Evolutionary conservation across 1,140 invertebrate genomes (phyloP).

Genomic region (Drosophila sproati): DNA sequence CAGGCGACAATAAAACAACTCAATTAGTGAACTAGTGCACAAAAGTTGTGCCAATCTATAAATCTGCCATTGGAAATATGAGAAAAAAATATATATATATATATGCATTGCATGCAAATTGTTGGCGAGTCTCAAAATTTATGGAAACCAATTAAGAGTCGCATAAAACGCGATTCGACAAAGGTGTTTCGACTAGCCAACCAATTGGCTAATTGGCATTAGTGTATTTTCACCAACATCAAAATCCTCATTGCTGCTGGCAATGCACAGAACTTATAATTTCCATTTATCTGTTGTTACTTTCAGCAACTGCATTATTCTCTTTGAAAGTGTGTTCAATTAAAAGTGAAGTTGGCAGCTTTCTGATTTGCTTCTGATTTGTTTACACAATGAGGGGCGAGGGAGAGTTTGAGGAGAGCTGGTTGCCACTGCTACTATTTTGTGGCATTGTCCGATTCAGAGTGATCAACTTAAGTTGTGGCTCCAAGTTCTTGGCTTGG

Average conservation of each 20-base stretch:
- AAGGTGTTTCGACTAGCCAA: constrained; percentile 20
- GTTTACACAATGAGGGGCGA: constrained; percentile 17
- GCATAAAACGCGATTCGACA: constrained; percentile 2
- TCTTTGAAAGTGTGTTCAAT: constrained; percentile 22
- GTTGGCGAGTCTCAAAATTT: neutral
- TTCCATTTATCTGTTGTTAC: constrained; percentile 37
- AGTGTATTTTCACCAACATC: constrained; percentile 22
- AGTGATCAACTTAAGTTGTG: constrained; percentile 10
- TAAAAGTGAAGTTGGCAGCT: constrained; percentile 24
- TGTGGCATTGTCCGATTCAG: constrained; percentile 44
- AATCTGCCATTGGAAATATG: constrained; percentile 4
- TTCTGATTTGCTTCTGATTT: constrained; percentile 53
- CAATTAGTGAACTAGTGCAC: constrained; percentile 5
- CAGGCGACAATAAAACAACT: constrained; percentile 24
- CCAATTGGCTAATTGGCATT: constrained; percentile 40
- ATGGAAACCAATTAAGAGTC: constrained; percentile 13
- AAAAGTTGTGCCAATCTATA: neutral
- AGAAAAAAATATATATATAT: constrained; percentile 2
- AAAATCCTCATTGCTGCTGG: constrained; percentile 1
- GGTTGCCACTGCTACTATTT: constrained; percentile 8
- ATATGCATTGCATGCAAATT: too few species aligned
- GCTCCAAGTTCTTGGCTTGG: neutral
- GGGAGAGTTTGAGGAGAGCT: too few species aligned
- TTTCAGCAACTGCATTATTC: neutral
- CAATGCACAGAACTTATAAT: constrained; percentile 53